Evolutionary conservation across 2,113 vertebrate genomes (phyloP).

Genomic region (Budorcas taxicolor): DNA sequence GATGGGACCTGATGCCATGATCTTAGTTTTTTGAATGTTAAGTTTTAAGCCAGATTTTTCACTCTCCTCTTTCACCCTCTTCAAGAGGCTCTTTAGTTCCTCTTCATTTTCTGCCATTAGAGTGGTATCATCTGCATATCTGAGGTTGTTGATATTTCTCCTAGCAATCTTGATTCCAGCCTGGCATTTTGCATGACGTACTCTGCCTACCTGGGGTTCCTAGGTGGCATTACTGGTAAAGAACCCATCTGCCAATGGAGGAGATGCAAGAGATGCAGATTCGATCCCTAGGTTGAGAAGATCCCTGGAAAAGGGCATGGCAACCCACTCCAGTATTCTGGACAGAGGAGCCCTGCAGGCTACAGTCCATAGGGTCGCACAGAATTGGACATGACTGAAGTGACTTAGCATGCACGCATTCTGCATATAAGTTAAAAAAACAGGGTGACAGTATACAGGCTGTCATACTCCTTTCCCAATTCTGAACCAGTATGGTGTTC

Average conservation of each 20-base stretch:
- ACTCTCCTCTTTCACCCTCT: neutral
- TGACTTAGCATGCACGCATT: neutral
- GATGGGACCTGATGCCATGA: neutral
- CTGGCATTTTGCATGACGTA: neutral
- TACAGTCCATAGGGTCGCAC: neutral
- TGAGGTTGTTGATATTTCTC: neutral
- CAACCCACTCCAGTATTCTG: neutral
- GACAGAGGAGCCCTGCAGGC: neutral
- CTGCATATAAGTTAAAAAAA: neutral
- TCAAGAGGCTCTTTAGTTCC: neutral
- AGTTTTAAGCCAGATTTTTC: neutral
- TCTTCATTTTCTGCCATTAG: neutral
- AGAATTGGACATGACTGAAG: neutral
- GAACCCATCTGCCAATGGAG: neutral
- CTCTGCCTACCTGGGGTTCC: neutral
- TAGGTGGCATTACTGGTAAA: neutral
- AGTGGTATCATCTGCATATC: neutral
- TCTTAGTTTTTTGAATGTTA: neutral
- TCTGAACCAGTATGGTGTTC: neutral
- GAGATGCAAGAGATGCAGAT: neutral
- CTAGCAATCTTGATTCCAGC: neutral
- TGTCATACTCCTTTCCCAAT: neutral
- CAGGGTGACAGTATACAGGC: neutral
- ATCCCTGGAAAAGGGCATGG: neutral
- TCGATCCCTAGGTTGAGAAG: neutral